A percentile compares a stretch with the other conserved stretches of the same genome.
Conservation (phyloP, 1,140 invertebrate species). For the Gryllus bimaculatus region DNA sequence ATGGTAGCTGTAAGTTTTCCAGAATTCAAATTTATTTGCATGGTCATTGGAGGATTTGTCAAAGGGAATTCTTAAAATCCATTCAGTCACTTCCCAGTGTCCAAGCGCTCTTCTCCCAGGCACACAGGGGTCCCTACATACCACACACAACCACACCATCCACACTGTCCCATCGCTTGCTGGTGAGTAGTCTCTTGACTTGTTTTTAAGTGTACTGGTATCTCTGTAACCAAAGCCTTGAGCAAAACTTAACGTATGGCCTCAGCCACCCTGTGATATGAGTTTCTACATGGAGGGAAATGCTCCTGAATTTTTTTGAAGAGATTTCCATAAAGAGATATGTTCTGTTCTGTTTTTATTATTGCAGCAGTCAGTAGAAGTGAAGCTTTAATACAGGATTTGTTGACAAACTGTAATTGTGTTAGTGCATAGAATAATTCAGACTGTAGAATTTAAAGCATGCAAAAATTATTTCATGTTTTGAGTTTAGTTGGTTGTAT, state of each 20-base stretch:
- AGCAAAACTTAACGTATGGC: neutral
- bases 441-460: slow-evolving; percentile 1
- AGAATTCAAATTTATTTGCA: no score
- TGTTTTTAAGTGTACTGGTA: neutral
- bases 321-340: neutral
- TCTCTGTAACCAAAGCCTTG: neutral
- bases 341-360: neutral
- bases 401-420: neutral
- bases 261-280: neutral
- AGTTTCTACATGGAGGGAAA: slow-evolving; percentile 1
- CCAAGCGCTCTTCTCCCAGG: neutral
- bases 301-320: neutral
- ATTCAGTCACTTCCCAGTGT: neutral
- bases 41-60: no score
- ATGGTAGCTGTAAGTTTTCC: no score
- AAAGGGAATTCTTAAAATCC: neutral
- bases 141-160: neutral
- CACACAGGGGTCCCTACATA: neutral
- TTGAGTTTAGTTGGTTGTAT: neutral
- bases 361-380: neutral
- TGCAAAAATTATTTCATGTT: neutral
- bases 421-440: neutral
- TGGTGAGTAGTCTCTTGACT: neutral
- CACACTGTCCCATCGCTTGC: neutral
- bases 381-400: neutral